A percentile compares a stretch with the other conserved stretches of the same genome.
Evolutionary conservation across 2,113 vertebrate species (phyloP).

Genomic region (Podiceps cristatus): DNA sequence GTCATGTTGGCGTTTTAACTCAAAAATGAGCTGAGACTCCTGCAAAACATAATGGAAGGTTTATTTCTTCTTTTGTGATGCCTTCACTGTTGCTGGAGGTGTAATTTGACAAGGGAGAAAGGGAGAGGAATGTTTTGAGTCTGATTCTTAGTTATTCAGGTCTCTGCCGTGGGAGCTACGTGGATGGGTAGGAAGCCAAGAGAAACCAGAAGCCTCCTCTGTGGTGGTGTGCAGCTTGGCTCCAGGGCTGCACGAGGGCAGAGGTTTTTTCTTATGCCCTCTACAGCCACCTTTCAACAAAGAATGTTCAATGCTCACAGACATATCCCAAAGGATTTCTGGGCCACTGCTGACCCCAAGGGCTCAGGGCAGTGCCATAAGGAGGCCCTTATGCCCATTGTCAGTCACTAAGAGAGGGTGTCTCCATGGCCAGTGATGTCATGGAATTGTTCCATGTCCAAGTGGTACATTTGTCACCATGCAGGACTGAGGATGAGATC

Average conservation of each 20-base stretch:
- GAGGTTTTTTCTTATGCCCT: not conserved
- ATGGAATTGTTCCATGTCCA: not conserved
- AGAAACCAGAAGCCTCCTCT: not conserved
- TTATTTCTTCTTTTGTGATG: conserved; percentile 40
- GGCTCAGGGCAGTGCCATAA: not conserved
- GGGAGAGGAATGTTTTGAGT: not conserved
- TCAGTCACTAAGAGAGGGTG: not conserved
- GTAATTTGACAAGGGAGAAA: not conserved
- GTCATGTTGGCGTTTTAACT: conserved; percentile 35
- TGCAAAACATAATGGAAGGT: conserved; percentile 9
- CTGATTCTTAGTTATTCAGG: not conserved
- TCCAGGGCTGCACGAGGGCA: not conserved
- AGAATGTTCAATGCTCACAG: not conserved
- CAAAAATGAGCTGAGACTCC: not conserved
- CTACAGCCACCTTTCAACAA: not conserved
- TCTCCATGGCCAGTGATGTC: too few relatives aligned
- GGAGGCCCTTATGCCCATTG: not conserved
- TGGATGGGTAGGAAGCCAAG: not conserved
- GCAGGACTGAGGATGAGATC: not conserved
- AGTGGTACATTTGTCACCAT: not conserved
- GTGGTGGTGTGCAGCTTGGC: not conserved
- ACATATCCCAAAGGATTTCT: not conserved
- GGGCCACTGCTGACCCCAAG: not conserved
- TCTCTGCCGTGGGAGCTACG: not conserved
- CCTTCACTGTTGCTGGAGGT: not conserved